Percentiles rank a stretch among this genome's conserved stretches.
These are phyloP conservation scores for Rhodeus uyekii DNA, from an alignment of 2,797 vertebrate species.

Conservation along the genomic window DNA sequence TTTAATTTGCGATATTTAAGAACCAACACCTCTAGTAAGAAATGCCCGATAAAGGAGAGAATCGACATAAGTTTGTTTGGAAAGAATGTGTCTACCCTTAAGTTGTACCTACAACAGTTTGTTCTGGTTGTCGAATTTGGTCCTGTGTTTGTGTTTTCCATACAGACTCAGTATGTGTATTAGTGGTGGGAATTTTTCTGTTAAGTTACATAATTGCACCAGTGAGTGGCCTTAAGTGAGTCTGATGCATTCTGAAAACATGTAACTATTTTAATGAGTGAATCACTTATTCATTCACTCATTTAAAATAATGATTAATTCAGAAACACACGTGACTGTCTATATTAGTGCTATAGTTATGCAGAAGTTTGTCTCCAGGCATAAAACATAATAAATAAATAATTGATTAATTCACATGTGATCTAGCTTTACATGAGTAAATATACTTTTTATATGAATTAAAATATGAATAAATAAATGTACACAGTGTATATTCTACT, in stretches of 20 bases:
- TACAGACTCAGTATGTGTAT: not conserved
- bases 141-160: not conserved
- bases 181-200: not conserved
- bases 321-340: not conserved
- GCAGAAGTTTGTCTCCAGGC: not conserved
- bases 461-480: not conserved
- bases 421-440: too few species aligned
- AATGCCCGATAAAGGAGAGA: not conserved
- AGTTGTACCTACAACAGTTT: not conserved
- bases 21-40: not conserved
- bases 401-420: too few species aligned
- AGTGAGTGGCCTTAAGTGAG: not conserved
- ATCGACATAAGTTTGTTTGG: not conserved
- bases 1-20: not conserved
- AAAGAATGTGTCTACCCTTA: not conserved
- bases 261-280: not conserved
- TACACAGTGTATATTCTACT: not conserved
- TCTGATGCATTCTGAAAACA: not conserved
- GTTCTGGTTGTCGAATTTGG: not conserved
- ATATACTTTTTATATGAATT: too few species aligned
- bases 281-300: not conserved
- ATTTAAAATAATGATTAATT: not conserved
- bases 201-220: not conserved
- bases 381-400: too few species aligned
- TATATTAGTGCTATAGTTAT: not conserved